Evolutionary conservation across 1,140 invertebrate species (phyloP).

Genomic region (Rhyacophila brunnea): DNA sequence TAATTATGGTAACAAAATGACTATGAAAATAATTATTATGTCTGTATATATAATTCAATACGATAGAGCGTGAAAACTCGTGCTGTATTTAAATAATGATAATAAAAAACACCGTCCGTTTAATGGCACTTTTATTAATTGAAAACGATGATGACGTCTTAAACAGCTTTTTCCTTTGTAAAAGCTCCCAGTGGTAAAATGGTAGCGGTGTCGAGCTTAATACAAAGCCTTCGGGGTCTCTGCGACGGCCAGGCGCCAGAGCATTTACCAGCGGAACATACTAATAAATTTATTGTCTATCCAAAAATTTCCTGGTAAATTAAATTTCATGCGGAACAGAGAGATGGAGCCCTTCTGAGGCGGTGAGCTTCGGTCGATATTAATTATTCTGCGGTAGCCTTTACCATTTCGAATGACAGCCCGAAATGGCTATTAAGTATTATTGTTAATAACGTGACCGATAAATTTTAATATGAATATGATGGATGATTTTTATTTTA

Average conservation of each 20-base stretch:
- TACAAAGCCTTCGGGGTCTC: slow-evolving; percentile 3
- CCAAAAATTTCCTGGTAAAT: slow-evolving; percentile 22
- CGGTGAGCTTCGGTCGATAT: neutral
- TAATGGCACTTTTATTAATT: slow-evolving; percentile 22
- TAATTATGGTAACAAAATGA: too few relatives aligned
- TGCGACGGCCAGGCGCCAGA: neutral
- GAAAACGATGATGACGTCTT: neutral
- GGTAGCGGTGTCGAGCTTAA: too few relatives aligned
- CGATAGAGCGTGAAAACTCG: neutral
- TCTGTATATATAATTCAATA: neutral
- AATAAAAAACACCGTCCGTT: neutral
- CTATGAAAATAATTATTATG: neutral
- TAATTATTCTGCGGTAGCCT: neutral
- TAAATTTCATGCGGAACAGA: slow-evolving; percentile 17
- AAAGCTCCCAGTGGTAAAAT: too few relatives aligned
- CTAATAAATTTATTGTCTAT: slow-evolving; percentile 24
- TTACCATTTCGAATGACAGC: slow-evolving; percentile 13
- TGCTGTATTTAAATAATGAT: neutral
- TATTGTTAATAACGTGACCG: neutral
- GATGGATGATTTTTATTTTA: too few relatives aligned
- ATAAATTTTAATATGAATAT: too few relatives aligned
- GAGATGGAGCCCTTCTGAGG: neutral
- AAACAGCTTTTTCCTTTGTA: too few relatives aligned
- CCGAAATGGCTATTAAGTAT: slow-evolving; percentile 5
- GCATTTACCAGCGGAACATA: neutral